These are phyloP conservation scores for Magallana ariakensis DNA, from an alignment of 1,140 invertebrate genomes.

Conservation along the genomic window DNA sequence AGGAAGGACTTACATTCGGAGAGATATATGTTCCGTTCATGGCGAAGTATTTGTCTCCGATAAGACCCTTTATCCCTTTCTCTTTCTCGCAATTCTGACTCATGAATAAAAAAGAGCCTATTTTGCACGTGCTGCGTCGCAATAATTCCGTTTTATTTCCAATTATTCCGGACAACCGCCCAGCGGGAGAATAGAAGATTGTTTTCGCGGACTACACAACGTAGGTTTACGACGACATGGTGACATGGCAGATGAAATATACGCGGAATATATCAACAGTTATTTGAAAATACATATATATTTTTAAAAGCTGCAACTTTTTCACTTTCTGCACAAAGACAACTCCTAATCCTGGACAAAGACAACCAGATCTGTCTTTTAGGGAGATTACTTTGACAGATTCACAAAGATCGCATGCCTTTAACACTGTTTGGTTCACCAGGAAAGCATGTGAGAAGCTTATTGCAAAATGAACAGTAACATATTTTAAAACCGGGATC, in stretches of 20 bases:
- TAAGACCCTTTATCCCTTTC: slow-evolving; percentile 38
- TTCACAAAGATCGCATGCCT: neutral
- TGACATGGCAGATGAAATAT: slow-evolving; percentile 31
- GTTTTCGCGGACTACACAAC: neutral
- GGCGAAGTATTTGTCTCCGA: slow-evolving; percentile 26
- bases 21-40: slow-evolving; percentile 34
- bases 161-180: slow-evolving; percentile 33
- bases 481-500: too few species aligned
- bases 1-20: slow-evolving; percentile 30
- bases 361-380: neutral
- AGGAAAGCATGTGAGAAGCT: neutral
- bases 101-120: slow-evolving; percentile 34
- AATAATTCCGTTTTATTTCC: slow-evolving; percentile 38
- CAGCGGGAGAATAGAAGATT: slow-evolving; percentile 28
- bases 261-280: slow-evolving; percentile 4
- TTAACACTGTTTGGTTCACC: neutral
- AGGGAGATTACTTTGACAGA: slow-evolving; percentile 13
- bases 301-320: slow-evolving; percentile 25
- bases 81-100: slow-evolving; percentile 28
- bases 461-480: too few species aligned
- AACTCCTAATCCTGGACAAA: neutral
- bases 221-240: slow-evolving; percentile 12
- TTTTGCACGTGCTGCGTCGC: slow-evolving; percentile 32
- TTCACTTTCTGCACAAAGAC: slow-evolving; percentile 34
- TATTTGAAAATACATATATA: slow-evolving; percentile 30